These are phyloP conservation scores for Aphidoletes aphidimyza DNA, from an alignment of 2,888 invertebrate species.

Conservation along the genomic window DNA sequence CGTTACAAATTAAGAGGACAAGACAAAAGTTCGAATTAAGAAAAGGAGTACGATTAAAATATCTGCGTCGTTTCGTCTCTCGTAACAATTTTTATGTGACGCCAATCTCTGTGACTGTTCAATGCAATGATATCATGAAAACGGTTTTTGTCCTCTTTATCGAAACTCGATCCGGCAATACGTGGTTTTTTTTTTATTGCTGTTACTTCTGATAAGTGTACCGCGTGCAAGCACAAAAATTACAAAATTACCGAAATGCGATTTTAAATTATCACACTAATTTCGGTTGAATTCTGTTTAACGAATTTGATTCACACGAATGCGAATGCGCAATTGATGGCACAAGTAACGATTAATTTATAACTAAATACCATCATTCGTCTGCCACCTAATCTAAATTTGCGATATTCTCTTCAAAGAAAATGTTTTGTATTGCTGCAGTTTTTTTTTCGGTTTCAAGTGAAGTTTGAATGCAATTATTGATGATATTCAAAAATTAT, in stretches of 20 bases:
- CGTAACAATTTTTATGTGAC: not conserved
- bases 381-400: not conserved
- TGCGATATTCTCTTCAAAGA: not conserved
- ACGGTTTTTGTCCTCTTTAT: not conserved
- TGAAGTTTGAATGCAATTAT: no score
- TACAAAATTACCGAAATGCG: no score
- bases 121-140: not conserved
- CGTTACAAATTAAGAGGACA: no score
- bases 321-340: slow-evolving; percentile 19
- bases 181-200: no score
- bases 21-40: no score
- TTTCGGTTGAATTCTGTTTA: no score
- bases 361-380: not conserved
- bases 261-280: no score
- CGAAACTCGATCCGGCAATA: no score
- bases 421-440: no score
- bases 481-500: not conserved
- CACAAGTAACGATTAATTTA: not conserved
- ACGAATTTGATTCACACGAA: not conserved
- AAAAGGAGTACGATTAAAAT: not conserved
- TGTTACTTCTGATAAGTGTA: no score
- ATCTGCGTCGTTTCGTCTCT: not conserved
- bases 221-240: no score
- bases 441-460: not conserved
- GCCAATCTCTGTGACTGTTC: not conserved